Percentiles rank a stretch among this genome's conserved stretches.
Evolutionary conservation across 2,797 vertebrate species (phyloP).

Genomic region (Lagocephalus sceleratus): DNA sequence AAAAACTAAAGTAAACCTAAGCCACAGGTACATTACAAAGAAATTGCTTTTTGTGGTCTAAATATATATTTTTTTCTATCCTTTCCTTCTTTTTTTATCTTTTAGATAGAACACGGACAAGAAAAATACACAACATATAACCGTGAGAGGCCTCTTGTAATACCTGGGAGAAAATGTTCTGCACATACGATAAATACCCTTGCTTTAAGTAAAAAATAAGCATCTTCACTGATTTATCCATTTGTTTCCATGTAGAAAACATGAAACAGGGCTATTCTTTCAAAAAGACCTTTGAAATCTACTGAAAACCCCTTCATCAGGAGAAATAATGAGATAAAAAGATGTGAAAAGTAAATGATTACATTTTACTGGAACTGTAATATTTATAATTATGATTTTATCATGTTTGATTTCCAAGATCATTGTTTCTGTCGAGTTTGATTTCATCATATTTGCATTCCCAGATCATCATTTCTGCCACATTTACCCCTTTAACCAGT

Average conservation of each 20-base stretch:
- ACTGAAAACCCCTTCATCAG: background rate
- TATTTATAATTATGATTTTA: background rate
- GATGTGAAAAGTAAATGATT: background rate
- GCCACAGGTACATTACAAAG: too few species aligned
- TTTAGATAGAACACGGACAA: too few species aligned
- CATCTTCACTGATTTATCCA: background rate
- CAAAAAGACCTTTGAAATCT: background rate
- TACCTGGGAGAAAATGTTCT: background rate
- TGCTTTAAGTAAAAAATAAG: background rate
- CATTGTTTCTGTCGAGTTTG: too few species aligned
- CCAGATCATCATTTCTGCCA: too few species aligned
- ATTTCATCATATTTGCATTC: too few species aligned
- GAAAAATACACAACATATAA: background rate
- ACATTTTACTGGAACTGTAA: background rate
- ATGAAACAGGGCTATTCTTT: background rate
- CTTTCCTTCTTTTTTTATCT: too few species aligned
- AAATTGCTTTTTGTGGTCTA: too few species aligned
- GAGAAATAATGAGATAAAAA: background rate
- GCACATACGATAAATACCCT: background rate
- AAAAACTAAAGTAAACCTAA: background rate
- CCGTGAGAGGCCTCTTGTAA: background rate
- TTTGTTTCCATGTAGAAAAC: background rate
- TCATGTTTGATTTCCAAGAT: too few species aligned
- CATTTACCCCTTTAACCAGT: background rate
- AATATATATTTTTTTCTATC: background rate